These are phyloP conservation scores for Tenthredo notha DNA, from an alignment of 2,888 invertebrate genomes.

Conservation along the genomic window DNA sequence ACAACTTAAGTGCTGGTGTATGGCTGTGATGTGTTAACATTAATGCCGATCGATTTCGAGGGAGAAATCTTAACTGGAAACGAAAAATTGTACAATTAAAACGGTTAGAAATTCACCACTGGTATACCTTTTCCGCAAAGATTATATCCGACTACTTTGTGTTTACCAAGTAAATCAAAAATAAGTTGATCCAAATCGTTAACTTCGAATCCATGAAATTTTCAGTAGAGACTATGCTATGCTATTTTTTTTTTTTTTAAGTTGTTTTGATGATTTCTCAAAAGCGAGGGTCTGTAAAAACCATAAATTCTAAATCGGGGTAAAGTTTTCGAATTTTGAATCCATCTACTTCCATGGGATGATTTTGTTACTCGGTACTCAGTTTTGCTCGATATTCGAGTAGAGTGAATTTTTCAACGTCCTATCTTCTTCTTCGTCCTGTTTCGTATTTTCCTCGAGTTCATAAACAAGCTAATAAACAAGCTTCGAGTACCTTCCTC, in stretches of 20 bases:
- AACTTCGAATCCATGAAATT: background rate
- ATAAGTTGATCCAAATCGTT: background rate
- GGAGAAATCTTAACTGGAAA: background rate
- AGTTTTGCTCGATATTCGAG: background rate
- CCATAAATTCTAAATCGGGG: background rate
- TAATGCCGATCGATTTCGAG: background rate
- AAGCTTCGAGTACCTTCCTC: constrained; percentile 18
- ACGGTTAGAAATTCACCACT: background rate
- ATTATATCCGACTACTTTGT: background rate
- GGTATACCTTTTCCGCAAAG: background rate
- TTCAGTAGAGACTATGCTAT: background rate
- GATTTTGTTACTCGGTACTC: background rate
- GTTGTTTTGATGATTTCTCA: background rate
- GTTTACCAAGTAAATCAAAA: background rate
- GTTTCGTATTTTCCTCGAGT: background rate
- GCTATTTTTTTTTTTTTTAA: too few relatives aligned
- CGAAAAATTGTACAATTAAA: background rate
- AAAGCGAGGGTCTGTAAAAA: background rate
- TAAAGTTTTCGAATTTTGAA: background rate
- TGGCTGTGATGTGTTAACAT: background rate
- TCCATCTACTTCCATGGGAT: background rate
- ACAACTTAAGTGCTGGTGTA: background rate
- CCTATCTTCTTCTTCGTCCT: background rate
- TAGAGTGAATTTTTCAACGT: background rate
- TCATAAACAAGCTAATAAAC: constrained; percentile 16